Conservation (phyloP, 2,113 vertebrate species). For the Leptocoma aspasia region DNA sequence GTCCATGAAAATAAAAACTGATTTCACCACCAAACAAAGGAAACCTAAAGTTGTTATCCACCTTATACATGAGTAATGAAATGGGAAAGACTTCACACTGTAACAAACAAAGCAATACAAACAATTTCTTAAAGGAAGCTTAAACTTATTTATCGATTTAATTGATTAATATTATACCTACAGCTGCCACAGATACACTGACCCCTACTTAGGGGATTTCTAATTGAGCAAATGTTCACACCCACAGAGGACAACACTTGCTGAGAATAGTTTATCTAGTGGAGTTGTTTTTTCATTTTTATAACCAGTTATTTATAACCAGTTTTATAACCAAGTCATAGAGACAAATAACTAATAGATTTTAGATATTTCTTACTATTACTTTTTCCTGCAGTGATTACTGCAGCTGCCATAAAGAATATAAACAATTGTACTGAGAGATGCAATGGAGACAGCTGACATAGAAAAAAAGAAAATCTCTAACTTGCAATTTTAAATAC, state of each 20-base stretch:
- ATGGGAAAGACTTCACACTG: background rate
- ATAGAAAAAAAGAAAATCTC: background rate
- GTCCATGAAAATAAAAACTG: background rate
- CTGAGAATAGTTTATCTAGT: background rate
- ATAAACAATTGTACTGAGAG: background rate
- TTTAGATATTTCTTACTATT: background rate
- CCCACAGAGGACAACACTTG: background rate
- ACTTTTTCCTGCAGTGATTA: background rate
- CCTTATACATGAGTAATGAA: background rate
- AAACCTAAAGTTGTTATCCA: background rate
- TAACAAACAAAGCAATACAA: background rate
- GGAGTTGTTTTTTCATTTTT: background rate
- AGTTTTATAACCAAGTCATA: no score
- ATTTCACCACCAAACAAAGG: background rate
- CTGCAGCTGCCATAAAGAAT: background rate
- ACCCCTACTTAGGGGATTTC: background rate
- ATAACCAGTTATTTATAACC: background rate
- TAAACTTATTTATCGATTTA: background rate
- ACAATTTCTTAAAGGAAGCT: background rate
- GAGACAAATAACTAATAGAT: background rate
- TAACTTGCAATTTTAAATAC: background rate
- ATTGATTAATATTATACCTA: background rate
- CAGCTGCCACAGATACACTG: background rate
- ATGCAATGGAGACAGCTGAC: background rate
- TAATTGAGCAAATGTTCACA: background rate